These are phyloP conservation scores for Leptinotarsa juncta DNA, from an alignment of 2,888 invertebrate species.

Conservation along the genomic window DNA sequence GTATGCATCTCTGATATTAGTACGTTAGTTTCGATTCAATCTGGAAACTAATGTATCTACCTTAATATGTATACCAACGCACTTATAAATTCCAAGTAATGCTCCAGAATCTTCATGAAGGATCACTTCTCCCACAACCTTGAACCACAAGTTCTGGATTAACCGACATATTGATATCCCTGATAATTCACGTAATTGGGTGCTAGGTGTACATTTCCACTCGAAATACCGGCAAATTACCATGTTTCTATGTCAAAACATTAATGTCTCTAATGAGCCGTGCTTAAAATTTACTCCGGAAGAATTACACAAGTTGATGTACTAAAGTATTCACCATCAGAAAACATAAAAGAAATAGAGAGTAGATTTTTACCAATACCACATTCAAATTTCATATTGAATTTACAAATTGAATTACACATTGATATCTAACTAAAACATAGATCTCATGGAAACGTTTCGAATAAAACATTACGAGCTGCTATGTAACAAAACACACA, in stretches of 20 bases:
- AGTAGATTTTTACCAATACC: no score
- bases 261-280: background rate
- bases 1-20: background rate
- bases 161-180: background rate
- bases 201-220: background rate
- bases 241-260: background rate
- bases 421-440: no score
- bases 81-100: background rate
- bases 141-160: slow-evolving; percentile 5
- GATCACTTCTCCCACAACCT: background rate
- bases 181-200: background rate
- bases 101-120: background rate
- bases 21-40: background rate
- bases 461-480: no score
- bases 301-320: no score
- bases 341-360: no score
- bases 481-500: no score
- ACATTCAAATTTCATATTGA: no score
- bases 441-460: no score
- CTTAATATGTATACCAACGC: background rate
- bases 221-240: background rate
- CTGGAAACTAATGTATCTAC: background rate
- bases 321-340: no score
- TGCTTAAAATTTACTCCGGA: no score
- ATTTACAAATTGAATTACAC: no score